These are phyloP conservation scores for Sturmia bella DNA, from an alignment of 2,888 invertebrate species.

Conservation along the genomic window DNA sequence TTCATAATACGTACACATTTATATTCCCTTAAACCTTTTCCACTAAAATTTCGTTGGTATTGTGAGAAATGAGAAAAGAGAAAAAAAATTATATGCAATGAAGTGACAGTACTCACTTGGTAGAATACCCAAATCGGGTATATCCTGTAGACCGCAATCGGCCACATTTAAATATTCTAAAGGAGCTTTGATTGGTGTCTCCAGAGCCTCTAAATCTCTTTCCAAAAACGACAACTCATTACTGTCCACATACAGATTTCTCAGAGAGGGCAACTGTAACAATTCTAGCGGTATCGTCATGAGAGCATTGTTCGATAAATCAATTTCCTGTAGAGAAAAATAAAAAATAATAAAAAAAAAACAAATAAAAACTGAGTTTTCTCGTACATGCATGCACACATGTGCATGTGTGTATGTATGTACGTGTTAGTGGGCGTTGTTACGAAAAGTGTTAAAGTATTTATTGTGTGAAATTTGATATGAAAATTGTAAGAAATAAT, in stretches of 20 bases:
- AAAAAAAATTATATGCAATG: no score
- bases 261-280: conserved; percentile 84
- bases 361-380: no score
- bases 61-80: no score
- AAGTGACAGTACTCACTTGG: conserved; percentile 82
- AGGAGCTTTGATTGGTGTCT: conserved; percentile 84
- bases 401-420: background rate
- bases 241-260: conserved; percentile 84
- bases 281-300: conserved; percentile 80
- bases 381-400: background rate
- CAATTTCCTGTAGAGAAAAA: conserved; percentile 77
- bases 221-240: conserved; percentile 78
- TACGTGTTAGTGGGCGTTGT: background rate
- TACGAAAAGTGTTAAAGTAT: conserved; percentile 50
- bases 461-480: conserved; percentile 36
- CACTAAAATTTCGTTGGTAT: no score
- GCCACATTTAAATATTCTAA: conserved; percentile 85
- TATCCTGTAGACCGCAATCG: conserved; percentile 83
- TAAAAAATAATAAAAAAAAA: background rate
- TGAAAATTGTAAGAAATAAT: conserved; percentile 8
- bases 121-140: conserved; percentile 85
- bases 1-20: no score
- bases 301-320: conserved; percentile 81
- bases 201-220: conserved; percentile 75
- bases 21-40: no score